Base-by-base conservation (phyloP, 2,888 invertebrate species). In the Ornithoptera alexandrae region DNA sequence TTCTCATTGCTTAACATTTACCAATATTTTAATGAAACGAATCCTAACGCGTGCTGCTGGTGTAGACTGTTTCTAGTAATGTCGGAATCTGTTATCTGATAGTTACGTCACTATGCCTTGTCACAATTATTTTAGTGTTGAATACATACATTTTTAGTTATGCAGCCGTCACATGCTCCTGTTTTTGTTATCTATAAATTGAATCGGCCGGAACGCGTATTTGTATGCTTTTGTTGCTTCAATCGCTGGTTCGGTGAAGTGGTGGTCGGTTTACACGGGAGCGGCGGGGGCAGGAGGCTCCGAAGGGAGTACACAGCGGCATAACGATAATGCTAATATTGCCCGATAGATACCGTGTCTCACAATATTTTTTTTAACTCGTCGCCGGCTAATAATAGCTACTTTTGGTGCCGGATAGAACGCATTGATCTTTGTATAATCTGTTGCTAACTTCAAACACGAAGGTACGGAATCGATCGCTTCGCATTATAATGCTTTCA, bases 251-350 rank as follows among this genome's bases (percentile, higher is more conserved):
- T 73, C 66, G 70, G 70, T 81, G 80, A 81, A 84, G 84, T 85
- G 85, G 84, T 83, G 81, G 82, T 80, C 79, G 81, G 73, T 79
- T 77, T 75, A 77, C 78, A 81, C 81, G 79, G 84, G 83, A 84
- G 85, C 84, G 85, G 86, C 77, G 87, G 85, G 83, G 87, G 87
- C 82, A 82, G 83, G 88, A 85, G 88, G 87, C 85, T 78, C 85
- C 82, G 82, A 82, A 84, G 87, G 88, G 88, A 86, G 88, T 81
- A 81, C 85, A 81, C 80, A 82, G 77, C 83, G 84, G 84, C 86
- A 84, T 84, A 78, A 81, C 75, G 76, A 78, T 87, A 87, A 87
- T 85, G 83, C 83, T 84, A 82, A 84, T 84, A 84, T 83, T 30
- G 81, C 78, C 79, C 77, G 74, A 78, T 75, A 77, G 77, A 79